Evolutionary conservation across 2,797 vertebrate species (phyloP), one percentile per base, ranked within the genome.

Genomic region (Gobionotothen gibberifrons): DNA sequence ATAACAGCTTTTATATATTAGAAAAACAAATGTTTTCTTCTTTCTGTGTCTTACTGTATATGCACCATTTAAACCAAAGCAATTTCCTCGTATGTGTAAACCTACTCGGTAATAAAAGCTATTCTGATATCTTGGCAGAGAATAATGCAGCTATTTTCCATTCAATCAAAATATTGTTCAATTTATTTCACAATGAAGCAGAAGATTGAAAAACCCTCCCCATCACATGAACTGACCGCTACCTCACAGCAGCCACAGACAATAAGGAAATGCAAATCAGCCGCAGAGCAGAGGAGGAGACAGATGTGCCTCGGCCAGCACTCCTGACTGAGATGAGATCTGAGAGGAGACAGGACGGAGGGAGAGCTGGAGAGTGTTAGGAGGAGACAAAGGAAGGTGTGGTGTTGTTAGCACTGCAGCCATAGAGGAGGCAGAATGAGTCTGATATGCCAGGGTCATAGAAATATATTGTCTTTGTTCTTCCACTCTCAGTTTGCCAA

Each of bases 281-380:
- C 69, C 19, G 52, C 40, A 6, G 61, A 36, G 57, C 39, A 51
- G 66, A 63, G 51, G 74, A 57, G 79, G 61, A 69, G 78, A 78
- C 85, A 82, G 83, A 83, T 76, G 86, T 11, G 66, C 55, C 74
- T 59, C 10, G 39, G 65, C 81, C 77, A 43, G 57, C 46, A 21
- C 79, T 71, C 81, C 74, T 85, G 82, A 80, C 67, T 32, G 83
- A 85, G 84, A 91, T 88, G 86, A 90, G 88, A 81, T 87, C 82
- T 84, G 58, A 84, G 75, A 82, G 75, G 12, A 67, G 82, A 72
- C 69, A 42, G 82, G 71, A 75, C 0, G 32, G 32, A 36, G 8
- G 65, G 72, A 62, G 81, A 39, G 67, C 65, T 67, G 46, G 61
- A 64, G 44, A 56, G 67, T 63, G 85, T 78, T 67, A 40, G 77